Percentiles rank a stretch among this genome's conserved stretches.
Conservation (phyloP, 2,888 invertebrate genomes). For the Limnephilus lunatus region DNA sequence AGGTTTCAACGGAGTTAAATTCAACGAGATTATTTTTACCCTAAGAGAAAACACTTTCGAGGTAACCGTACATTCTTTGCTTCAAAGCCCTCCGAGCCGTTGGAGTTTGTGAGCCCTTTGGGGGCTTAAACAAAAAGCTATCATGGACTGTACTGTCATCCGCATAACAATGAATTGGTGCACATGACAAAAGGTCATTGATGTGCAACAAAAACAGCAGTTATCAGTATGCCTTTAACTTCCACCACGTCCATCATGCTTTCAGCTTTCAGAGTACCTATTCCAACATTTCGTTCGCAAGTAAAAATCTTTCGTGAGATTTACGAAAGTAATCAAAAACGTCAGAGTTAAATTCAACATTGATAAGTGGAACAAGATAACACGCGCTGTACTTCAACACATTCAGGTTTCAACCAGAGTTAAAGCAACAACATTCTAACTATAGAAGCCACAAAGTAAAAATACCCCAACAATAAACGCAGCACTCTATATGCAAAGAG, state of each 20-base stretch:
- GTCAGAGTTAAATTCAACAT: constrained; percentile 24
- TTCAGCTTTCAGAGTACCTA: background rate
- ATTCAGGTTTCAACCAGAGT: background rate
- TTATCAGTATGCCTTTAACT: background rate
- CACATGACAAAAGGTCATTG: too few species aligned
- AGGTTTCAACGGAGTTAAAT: background rate
- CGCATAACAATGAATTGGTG: too few species aligned
- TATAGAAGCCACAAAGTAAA: background rate
- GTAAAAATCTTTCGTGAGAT: background rate
- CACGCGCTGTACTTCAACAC: background rate
- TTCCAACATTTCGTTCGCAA: background rate
- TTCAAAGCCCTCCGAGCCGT: too few species aligned
- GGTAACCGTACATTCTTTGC: too few species aligned
- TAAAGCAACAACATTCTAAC: background rate
- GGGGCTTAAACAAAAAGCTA: too few species aligned
- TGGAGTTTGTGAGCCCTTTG: too few species aligned
- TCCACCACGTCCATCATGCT: background rate
- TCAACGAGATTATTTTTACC: too few species aligned
- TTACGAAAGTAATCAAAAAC: constrained; percentile 20
- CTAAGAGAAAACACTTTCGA: too few species aligned
- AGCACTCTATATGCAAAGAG: background rate
- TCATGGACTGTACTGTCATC: too few species aligned
- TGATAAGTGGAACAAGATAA: constrained; percentile 15
- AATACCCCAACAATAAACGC: background rate
- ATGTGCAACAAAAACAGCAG: too few species aligned